These are phyloP conservation scores for Bombus haemorrhoidalis DNA, from an alignment of 1,140 invertebrate genomes.

Conservation along the genomic window DNA sequence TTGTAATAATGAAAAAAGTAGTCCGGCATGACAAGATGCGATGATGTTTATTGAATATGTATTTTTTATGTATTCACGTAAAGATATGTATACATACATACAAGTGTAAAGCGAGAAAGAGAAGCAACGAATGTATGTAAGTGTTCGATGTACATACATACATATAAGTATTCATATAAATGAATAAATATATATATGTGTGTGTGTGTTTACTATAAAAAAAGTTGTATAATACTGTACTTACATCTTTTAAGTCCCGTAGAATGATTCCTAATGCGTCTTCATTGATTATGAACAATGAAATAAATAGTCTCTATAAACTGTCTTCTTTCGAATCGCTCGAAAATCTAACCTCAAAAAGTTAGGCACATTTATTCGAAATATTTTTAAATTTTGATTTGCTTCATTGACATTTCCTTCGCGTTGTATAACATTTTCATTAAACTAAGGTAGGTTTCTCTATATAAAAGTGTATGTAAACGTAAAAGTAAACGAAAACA, in stretches of 20 bases:
- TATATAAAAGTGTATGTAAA: not conserved
- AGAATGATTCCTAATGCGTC: not conserved
- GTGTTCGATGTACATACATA: not conserved
- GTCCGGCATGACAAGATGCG: not conserved
- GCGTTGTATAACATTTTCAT: not conserved
- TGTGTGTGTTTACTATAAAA: too few species aligned
- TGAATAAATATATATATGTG: too few species aligned
- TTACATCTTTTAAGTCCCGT: conserved; percentile 16
- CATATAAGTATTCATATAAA: too few species aligned
- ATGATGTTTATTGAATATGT: not conserved
- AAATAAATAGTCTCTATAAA: too few species aligned
- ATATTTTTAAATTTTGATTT: too few species aligned
- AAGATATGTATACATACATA: not conserved
- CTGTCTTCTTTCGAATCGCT: not conserved
- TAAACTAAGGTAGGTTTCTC: not conserved
- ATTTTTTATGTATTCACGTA: not conserved
- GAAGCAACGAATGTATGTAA: not conserved
- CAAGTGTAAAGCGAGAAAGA: not conserved
- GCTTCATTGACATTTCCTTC: not conserved
- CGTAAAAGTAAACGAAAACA: not conserved
- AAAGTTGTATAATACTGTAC: not conserved
- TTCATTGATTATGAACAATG: not conserved
- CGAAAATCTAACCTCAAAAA: conserved; percentile 17
- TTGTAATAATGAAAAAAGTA: too few species aligned
- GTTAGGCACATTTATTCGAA: not conserved